A percentile compares a stretch with the other conserved stretches of the same genome.
phyloP scores from a whole-genome alignment of 2,888 invertebrate genomes.

The Azorinus chamasolen region DNA sequence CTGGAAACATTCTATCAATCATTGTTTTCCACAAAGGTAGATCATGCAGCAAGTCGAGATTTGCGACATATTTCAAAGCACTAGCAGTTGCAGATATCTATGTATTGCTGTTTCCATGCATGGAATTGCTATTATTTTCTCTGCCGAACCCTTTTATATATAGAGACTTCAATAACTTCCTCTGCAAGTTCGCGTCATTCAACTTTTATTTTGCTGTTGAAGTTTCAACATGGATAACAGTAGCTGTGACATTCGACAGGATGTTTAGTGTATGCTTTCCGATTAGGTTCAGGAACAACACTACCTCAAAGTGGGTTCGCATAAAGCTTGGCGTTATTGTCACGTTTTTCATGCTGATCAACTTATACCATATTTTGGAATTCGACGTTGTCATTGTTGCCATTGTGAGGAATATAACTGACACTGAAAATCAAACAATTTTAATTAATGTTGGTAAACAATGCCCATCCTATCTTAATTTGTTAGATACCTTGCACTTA shows the following conservation, averaged over 20 bases:
- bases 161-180: background rate
- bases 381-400: too few species aligned
- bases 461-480: too few species aligned
- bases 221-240: conserved; percentile 12
- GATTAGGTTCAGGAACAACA: conserved; percentile 1
- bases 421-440: too few species aligned
- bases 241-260: conserved; percentile 2
- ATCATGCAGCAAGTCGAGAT: background rate
- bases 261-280: conserved; percentile 2
- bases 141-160: background rate
- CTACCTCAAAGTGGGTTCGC: background rate
- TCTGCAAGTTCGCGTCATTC: conserved; percentile 9
- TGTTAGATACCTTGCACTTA: too few species aligned
- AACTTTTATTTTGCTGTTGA: background rate
- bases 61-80: conserved; percentile 11
- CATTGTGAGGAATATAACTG: too few species aligned
- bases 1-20: conserved; percentile 12
- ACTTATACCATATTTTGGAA: too few species aligned
- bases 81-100: conserved; percentile 8
- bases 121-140: conserved; percentile 9
- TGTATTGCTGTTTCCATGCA: conserved; percentile 9
- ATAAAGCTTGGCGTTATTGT: background rate
- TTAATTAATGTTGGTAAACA: too few species aligned
- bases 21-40: background rate
- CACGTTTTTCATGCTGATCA: background rate